Base-by-base conservation (phyloP, 2,888 invertebrate genomes). In the Liopterus haemorrhoidalis region DNA sequence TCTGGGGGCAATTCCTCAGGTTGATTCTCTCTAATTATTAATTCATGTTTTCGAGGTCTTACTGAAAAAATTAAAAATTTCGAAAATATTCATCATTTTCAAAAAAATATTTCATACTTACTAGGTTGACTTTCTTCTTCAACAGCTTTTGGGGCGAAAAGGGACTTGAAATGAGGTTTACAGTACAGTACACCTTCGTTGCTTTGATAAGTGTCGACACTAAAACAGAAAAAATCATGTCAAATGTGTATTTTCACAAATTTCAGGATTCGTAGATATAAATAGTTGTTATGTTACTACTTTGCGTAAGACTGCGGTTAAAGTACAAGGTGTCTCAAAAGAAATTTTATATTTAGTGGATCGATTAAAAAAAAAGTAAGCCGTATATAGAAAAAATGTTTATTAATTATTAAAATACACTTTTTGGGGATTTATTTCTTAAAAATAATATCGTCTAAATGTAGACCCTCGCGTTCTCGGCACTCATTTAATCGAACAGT, bases 11-110 rank as follows among this genome's bases (percentile, higher is more conserved):
- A 72, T 68, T 90, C 91, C 53, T 81, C 71, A 2, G 94, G 94
- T 66, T 88, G 85, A 70, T 88, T 93, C 73, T 93, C 93, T 57
- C 90, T 81, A 60, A 93, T 90, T 56, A 93, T 92, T 73, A 90
- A 74, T 70, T 90, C 88, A 54, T 85, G 85, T 66, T 83, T 87
- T 65, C 80, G 79, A 36, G 82, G 81, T 56, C 76, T 73, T 46
- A 78, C 81, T 77, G 71, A 49, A 68, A 64, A 57, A 30, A 41
- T 40, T 31, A 31, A 24, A 27, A 24, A 40, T 33, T 39, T 14
- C 37, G 18, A 39, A 16, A 37, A 32, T 19, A 39, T 22, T 35
- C 6, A 28, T 37, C 28, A 21, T 12, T 12, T 19, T 20, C 25
- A 25, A 37, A 38, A 45, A 48, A 43, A n/a, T 30, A 15, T n/a